phyloP scores from a whole-genome alignment of 2,888 invertebrate species.

The Anthrax anthrax region DNA sequence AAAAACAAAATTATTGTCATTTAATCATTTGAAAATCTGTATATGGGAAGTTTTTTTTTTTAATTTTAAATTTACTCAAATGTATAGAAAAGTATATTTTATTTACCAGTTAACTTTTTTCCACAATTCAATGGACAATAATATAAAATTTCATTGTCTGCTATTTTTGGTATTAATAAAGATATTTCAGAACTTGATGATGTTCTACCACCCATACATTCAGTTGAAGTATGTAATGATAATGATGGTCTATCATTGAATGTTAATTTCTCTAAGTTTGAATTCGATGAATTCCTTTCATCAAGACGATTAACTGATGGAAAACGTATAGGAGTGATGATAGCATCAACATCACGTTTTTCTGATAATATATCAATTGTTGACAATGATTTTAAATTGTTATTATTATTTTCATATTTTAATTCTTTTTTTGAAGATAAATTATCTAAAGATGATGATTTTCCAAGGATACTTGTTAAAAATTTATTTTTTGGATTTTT shows the following conservation, averaged over 20 bases:
- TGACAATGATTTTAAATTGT: constrained; percentile 15
- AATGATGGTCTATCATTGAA: not conserved
- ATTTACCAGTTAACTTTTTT: constrained; percentile 12
- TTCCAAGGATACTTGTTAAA: constrained; percentile 36
- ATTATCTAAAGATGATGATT: constrained; percentile 38
- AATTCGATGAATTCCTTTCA: not conserved
- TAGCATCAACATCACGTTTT: constrained; percentile 1
- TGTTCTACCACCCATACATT: constrained; percentile 2
- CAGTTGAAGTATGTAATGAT: constrained; percentile 2
- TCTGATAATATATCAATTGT: constrained; percentile 31
- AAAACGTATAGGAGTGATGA: constrained; percentile 5
- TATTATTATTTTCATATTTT: not conserved
- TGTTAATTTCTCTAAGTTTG: not conserved
- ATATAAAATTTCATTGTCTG: constrained; percentile 7
- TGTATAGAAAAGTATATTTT: not conserved
- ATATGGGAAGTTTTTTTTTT: not conserved
- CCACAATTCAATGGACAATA: constrained; percentile 13
- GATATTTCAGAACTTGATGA: constrained; percentile 1
- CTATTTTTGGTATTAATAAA: constrained; percentile 10
- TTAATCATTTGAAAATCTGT: too few relatives aligned
- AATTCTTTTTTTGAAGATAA: too few relatives aligned
- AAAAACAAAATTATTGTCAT: too few relatives aligned
- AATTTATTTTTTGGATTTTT: constrained; percentile 36
- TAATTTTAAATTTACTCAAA: too few relatives aligned
- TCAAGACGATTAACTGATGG: constrained; percentile 11